Percentiles rank a stretch among this genome's conserved stretches.
phyloP scores from a whole-genome alignment of 2,113 vertebrate species.

The Rhodinocichla rosea region DNA sequence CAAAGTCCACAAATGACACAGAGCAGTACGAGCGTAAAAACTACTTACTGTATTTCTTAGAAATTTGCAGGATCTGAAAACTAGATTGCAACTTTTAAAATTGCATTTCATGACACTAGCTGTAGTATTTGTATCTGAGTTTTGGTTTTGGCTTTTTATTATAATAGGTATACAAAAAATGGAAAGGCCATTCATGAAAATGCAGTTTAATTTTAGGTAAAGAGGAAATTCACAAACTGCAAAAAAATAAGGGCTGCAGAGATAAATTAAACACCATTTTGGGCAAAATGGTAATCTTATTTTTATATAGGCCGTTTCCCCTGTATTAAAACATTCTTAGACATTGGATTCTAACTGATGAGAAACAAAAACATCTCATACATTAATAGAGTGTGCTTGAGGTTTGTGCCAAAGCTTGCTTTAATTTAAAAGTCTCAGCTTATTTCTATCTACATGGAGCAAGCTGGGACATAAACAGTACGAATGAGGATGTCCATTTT shows the following conservation, averaged over 20 bases:
- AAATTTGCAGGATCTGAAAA: neutral
- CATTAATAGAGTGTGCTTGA: neutral
- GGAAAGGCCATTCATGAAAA: neutral
- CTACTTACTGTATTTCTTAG: neutral
- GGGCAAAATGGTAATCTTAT: neutral
- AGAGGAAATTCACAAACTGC: neutral
- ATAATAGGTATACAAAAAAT: neutral
- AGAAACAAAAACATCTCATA: neutral
- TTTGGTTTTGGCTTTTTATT: neutral
- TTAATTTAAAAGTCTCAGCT: neutral
- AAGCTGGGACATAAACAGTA: neutral
- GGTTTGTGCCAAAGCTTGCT: neutral
- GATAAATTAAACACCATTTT: neutral
- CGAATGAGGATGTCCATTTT: neutral
- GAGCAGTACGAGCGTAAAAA: neutral
- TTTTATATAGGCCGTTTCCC: neutral
- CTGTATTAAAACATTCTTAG: neutral
- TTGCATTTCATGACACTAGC: neutral
- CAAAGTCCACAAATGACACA: neutral
- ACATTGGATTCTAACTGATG: neutral
- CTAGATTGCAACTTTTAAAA: neutral
- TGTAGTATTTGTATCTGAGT: neutral
- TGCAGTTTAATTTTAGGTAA: neutral
- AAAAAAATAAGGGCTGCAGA: neutral
- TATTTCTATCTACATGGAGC: neutral